phyloP scores from a whole-genome alignment of 2,888 invertebrate species.

The Koerneria pararmatus region DNA sequence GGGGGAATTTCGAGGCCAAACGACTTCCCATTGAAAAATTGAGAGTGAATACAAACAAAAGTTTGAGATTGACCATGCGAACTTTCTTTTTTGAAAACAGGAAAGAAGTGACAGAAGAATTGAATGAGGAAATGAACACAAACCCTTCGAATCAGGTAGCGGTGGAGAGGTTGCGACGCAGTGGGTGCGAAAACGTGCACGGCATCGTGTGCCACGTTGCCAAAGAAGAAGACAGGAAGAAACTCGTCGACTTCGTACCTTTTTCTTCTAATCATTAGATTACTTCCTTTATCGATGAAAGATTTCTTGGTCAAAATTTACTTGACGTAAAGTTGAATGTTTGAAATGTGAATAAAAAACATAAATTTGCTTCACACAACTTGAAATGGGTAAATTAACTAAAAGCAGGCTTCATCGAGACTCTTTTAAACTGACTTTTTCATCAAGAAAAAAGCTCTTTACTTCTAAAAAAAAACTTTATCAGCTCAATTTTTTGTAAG shows the following conservation, averaged over 20 bases:
- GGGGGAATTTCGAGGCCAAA: no score
- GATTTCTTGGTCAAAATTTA: neutral
- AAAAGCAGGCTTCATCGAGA: no score
- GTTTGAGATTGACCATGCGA: no score
- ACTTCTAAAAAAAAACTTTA: no score
- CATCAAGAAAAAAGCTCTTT: no score
- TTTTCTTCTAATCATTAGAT: neutral
- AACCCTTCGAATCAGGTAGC: slow-evolving; percentile 65
- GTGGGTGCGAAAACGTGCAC: slow-evolving; percentile 68
- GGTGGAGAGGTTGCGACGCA: slow-evolving; percentile 69
- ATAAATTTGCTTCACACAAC: no score
- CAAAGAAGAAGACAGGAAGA: slow-evolving; percentile 74
- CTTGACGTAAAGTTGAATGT: neutral
- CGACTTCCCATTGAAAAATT: no score
- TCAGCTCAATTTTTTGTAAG: no score
- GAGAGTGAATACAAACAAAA: no score
- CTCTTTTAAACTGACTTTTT: no score
- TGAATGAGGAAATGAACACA: neutral
- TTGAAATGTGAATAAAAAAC: neutral
- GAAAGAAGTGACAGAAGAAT: neutral
- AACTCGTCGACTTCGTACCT: slow-evolving; percentile 66
- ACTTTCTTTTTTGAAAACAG: neutral
- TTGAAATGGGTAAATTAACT: no score
- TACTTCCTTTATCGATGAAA: neutral
- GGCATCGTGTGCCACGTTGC: slow-evolving; percentile 88